Base-by-base conservation (phyloP, 2,888 invertebrate species). In the Sepiola atlantica region DNA sequence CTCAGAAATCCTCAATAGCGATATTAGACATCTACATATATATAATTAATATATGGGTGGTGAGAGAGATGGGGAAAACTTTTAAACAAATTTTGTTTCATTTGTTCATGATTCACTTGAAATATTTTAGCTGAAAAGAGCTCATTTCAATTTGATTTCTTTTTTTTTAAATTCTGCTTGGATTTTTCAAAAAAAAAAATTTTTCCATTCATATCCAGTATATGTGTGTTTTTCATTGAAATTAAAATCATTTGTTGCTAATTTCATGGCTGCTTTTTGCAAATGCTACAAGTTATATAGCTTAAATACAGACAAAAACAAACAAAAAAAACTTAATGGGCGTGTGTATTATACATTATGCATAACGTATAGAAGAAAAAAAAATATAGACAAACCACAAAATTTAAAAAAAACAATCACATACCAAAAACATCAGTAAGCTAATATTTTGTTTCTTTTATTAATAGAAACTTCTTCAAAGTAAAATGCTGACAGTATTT, bases 181-280 rank as follows among this genome's bases (percentile, higher is more conserved):
- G n/a, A 32, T 61, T 16, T 61, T 61, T 61, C 0, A 24, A 61
- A 21, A 61, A 21, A 0, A 24, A 61, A 21, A 0, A 24, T 24
- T 10, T 77, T 77, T n/a, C 16, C 77, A 77, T 77, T 77, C 77
- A 77, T 77, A 77, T 77, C 12, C 14, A 77, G 12, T 14, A 32
- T n/a, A n/a, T n/a, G 16, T 32, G 21, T 61, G 24, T 24, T 21
- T 77, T 14, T 77, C 16, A 32, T n/a, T 77, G 32, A 77, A 77
- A 14, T 77, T n/a, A n/a, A 77, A 77, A 77, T 32, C n/a, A 77
- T 77, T 77, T 32, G 32, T 55, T 55, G 92, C 92, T 92, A 35
- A n/a, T 55, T 92, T 92, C 92, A 92, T 55, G 55, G 45, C 61
- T 61, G 77, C 77, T 93, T 93, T 93, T 77, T 61, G 77, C 93